Evolutionary conservation across 1,140 invertebrate species (phyloP).

Genomic region (Ephestia elutella): DNA sequence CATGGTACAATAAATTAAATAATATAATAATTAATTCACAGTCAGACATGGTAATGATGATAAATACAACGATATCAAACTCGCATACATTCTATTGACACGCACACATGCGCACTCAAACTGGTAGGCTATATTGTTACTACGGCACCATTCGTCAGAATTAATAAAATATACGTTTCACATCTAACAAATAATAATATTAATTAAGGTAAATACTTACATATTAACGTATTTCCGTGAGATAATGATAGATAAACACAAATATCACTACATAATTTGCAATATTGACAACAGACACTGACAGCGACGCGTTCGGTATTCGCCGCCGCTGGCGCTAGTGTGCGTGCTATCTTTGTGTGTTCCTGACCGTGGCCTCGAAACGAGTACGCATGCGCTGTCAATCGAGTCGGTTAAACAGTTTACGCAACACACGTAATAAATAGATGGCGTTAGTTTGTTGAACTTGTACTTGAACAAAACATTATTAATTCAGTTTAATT

Average conservation of each 20-base stretch:
- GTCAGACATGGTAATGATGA: not conserved
- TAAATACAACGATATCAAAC: not conserved
- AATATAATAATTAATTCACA: not conserved
- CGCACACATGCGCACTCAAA: not conserved
- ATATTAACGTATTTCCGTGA: constrained; percentile 28
- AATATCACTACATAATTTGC: constrained; percentile 39
- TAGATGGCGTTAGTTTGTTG: constrained; percentile 1
- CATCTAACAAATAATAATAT: not conserved
- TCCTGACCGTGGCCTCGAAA: constrained; percentile 55
- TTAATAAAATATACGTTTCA: not conserved
- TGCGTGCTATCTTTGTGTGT: constrained; percentile 38
- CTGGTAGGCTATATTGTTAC: constrained; percentile 5
- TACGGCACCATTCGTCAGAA: not conserved
- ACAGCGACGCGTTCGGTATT: constrained; percentile 34
- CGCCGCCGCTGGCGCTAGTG: constrained; percentile 37
- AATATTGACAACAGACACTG: constrained; percentile 41
- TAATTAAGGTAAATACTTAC: constrained; percentile 39
- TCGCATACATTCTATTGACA: no score
- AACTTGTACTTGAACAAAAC: no score
- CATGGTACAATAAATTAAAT: not conserved
- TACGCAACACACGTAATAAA: constrained; percentile 28
- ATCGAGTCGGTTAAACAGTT: constrained; percentile 51
- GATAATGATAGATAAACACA: constrained; percentile 38
- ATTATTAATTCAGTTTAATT: no score
- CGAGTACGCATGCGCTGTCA: constrained; percentile 49